These are phyloP conservation scores for Idaea straminata DNA, from an alignment of 2,888 invertebrate species.

Conservation along the genomic window DNA sequence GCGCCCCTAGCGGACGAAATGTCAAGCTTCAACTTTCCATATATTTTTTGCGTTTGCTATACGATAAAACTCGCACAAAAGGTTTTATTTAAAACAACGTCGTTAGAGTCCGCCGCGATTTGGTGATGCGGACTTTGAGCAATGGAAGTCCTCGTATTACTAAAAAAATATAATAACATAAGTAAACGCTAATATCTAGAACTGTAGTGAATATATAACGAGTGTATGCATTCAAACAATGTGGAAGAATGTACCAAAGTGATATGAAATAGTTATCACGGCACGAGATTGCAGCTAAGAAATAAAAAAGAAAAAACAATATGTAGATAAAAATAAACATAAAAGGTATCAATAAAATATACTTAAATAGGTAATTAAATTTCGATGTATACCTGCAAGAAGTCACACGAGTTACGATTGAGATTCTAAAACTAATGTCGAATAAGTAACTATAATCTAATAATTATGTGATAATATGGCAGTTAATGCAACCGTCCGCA, in stretches of 20 bases:
- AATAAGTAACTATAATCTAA: slow-evolving; percentile 52
- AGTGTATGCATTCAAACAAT: slow-evolving; percentile 57
- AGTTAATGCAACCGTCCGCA: slow-evolving; percentile 77
- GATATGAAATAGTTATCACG: slow-evolving; percentile 39
- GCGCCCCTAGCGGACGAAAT: too few species aligned
- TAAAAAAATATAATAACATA: slow-evolving; percentile 49
- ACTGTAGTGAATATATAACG: slow-evolving; percentile 64
- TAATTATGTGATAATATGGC: slow-evolving; percentile 80
- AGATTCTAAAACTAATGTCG: slow-evolving; percentile 67
- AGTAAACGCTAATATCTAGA: slow-evolving; percentile 23
- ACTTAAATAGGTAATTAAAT: slow-evolving; percentile 53
- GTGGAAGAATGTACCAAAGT: slow-evolving; percentile 39
- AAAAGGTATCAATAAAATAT: slow-evolving; percentile 50
- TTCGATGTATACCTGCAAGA: slow-evolving; percentile 68
- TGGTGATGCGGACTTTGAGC: slow-evolving; percentile 67
- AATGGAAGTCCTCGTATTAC: slow-evolving; percentile 55
- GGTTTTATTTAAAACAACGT: slow-evolving; percentile 48
- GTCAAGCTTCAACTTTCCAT: too few species aligned
- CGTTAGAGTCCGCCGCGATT: slow-evolving; percentile 59
- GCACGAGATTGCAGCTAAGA: slow-evolving; percentile 28
- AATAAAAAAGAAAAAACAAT: slow-evolving; percentile 54
- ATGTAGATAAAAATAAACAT: slow-evolving; percentile 42
- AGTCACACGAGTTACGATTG: slow-evolving; percentile 64
- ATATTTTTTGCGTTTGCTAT: too few species aligned
- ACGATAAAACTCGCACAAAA: too few species aligned